Conservation (phyloP, 1,140 invertebrate species). For the Hypothenemus hampei region DNA sequence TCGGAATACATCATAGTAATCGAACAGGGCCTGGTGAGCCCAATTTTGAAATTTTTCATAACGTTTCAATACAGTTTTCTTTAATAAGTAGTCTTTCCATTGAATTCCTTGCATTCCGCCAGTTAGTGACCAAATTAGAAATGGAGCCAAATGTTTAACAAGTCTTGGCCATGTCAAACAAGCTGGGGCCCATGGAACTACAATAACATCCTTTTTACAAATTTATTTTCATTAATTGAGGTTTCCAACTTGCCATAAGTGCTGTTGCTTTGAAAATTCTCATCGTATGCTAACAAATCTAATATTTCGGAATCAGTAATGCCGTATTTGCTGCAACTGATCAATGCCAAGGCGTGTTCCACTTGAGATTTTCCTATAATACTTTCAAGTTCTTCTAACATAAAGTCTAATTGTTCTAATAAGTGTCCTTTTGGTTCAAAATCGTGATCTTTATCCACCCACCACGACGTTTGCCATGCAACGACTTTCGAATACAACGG, state of each 20-base stretch:
- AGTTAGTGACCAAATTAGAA: conserved; percentile 57
- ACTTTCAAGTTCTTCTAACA: conserved; percentile 61
- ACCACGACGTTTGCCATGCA: conserved; percentile 63
- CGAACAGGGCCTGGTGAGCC: conserved; percentile 51
- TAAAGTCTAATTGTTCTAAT: conserved; percentile 54
- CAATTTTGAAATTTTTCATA: conserved; percentile 44
- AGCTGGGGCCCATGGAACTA: conserved; percentile 60
- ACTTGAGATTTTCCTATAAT: conserved; percentile 58
- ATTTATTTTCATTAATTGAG: not conserved
- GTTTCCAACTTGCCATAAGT: conserved; percentile 53
- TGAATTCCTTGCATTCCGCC: conserved; percentile 57
- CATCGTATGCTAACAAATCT: conserved; percentile 66
- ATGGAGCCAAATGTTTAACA: conserved; percentile 58
- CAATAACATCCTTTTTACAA: conserved; percentile 13
- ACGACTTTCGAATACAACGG: conserved; percentile 65
- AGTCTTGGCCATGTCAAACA: conserved; percentile 64
- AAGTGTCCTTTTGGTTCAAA: conserved; percentile 52
- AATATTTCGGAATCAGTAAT: conserved; percentile 70
- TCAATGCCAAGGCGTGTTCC: conserved; percentile 57
- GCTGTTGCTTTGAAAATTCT: conserved; percentile 60
- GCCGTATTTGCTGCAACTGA: conserved; percentile 64
- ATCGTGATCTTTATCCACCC: conserved; percentile 48
- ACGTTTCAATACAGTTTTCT: conserved; percentile 37
- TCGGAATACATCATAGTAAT: conserved; percentile 52
- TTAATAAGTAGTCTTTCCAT: conserved; percentile 56